Evolutionary conservation across 30 jellyfish, hydroid and myxozoan species (phyloP), one percentile per base, ranked within the genome.

Genomic region (Aurelia aurita): DNA sequence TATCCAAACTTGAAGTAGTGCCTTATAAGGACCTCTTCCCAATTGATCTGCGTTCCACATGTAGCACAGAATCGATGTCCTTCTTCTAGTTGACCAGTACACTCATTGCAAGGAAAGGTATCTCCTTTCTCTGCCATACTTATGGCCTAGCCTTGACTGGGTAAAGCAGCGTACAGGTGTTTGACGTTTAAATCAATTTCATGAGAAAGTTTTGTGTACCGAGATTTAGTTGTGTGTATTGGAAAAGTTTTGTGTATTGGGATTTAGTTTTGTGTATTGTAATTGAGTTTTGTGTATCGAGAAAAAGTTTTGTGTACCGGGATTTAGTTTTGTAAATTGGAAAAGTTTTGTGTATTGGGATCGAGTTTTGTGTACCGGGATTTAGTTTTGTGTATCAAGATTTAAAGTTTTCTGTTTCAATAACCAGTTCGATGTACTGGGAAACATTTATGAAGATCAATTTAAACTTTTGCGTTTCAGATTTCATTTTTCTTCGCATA

Each of bases 41-140:
- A 79, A 39, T 79, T 66, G 82, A 79, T 63, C 81, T 79, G 59
- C 82, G n/a, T 62, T 23, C 90, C 90, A 62, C 81, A 79, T 20
- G 80, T 39, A 54, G 59, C 72, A 63, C 90, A 79, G 90, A 79
- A 79, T 62, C 82, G 22, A 79, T 79, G 80, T 39, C 82, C 90
- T 63, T 62, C 90, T 79, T 79, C 72, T 25, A 79, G 55, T 28
- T 44, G 72, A 77, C 82, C 71, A 22, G 28, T 61, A 66, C 81
- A 79, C 90, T 79, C 90, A 54, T 81, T 35, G 60, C 90, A 79
- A 61, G 71, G 16, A 62, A 63, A 60, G 69, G 82, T 61, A 79
- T 79, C 90, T 79, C 72, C 82, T 54, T 7, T 63, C 44, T 79
- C 90, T 43, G 72, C 90, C 80, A 77, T 62, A 74, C 78, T 58